phyloP scores from a whole-genome alignment of 2,888 invertebrate species.

The Ichneumoninae sp. region DNA sequence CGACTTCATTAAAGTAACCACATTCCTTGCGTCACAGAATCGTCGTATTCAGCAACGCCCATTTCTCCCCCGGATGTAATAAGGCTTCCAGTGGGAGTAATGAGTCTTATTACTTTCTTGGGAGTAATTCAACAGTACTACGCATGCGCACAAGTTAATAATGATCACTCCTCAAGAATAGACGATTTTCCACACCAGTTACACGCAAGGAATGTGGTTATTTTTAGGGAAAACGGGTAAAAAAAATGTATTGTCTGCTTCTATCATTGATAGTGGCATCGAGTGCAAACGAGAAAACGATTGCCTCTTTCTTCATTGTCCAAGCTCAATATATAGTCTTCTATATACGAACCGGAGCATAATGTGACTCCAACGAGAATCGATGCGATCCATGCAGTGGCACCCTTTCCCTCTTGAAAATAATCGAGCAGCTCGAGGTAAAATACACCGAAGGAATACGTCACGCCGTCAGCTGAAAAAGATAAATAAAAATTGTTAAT shows the following conservation, averaged over 20 bases:
- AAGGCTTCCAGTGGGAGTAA: no score
- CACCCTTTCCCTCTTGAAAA: conserved; percentile 93
- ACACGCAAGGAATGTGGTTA: no score
- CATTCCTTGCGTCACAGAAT: no score
- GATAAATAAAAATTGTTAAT: conserved; percentile 13
- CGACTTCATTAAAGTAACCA: no score
- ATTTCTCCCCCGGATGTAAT: no score
- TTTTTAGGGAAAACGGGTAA: neutral
- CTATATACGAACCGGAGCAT: conserved; percentile 91
- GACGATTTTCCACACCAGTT: no score
- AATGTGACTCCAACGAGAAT: conserved; percentile 97
- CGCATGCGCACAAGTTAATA: no score
- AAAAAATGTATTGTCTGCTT: neutral
- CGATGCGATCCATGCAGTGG: conserved; percentile 97
- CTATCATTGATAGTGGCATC: conserved; percentile 46
- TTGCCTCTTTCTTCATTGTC: conserved; percentile 76
- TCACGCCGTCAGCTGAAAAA: conserved; percentile 97
- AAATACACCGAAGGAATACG: conserved; percentile 98
- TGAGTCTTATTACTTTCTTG: no score
- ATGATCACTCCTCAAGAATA: no score
- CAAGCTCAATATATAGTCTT: neutral
- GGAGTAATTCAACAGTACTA: no score
- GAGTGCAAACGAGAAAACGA: conserved; percentile 61
- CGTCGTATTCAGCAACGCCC: no score
- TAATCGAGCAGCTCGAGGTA: conserved; percentile 93